Evolutionary conservation across 2,888 invertebrate species (phyloP), one percentile per base, ranked within the genome.

Genomic region (Microplitis manilae): DNA sequence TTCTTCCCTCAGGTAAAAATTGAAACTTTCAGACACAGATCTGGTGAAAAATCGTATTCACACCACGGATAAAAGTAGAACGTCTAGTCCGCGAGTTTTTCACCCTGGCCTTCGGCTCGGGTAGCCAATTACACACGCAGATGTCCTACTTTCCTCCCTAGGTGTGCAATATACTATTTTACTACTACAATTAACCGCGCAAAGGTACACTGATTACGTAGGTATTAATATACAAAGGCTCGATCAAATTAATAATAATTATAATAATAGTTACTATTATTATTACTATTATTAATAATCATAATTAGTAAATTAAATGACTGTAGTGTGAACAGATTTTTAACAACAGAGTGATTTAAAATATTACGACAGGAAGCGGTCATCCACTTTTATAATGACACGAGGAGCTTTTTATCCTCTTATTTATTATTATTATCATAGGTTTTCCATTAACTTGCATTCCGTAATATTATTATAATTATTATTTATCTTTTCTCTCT

Each of bases 221-320:
- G 83, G 81, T 76, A 74, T 85, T 80, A 81, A 84, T 80, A 84
- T 82, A 50, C 50, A 79, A 72, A 84, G 82, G 78, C 77, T 83
- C 80, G 81, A 83, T 62, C 38, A 68, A 71, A 77, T 38, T 65
- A 74, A 61, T 13, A 70, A 62, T 64, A 76, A 78, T 50, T 4
- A 50, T 50, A 50, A 50, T 50, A 50, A 4, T 13, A 4, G 13
- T 13, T 50, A 50, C 13, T 50, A 50, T 50, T 50, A 50, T 50
- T 50, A 50, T 50, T 50, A 50, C 0, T 50, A 50, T 50, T 9
- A 50, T 50, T 13, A 9, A 17, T 72, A 76, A 75, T 70, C 62
- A 77, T 5, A 86, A 88, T 86, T 86, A 88, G 86, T 87, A 85
- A 85, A 86, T 82, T 80, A 82, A 85, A 84, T 76, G 30, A 84